phyloP scores from a whole-genome alignment of 2,797 vertebrate genomes.

The Botia kubotai region DNA sequence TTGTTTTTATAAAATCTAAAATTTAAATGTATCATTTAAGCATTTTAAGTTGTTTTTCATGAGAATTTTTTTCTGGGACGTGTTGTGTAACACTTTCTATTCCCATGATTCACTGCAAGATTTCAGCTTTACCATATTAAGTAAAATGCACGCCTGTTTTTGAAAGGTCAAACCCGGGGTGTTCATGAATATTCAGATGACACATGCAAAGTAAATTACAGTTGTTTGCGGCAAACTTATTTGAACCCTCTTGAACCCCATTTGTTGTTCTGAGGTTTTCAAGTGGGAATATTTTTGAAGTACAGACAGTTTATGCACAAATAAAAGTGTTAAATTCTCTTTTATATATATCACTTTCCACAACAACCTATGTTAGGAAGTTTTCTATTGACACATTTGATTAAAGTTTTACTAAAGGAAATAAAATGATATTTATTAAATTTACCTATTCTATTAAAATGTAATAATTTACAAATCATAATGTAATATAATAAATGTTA shows the following conservation, averaged over 20 bases:
- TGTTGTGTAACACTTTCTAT: slow-evolving; percentile 15
- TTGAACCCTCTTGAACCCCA: slow-evolving; percentile 60
- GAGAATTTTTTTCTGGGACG: slow-evolving; percentile 3
- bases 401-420: neutral
- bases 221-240: slow-evolving; percentile 59
- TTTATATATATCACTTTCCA: slow-evolving; percentile 32
- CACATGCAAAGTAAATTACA: slow-evolving; percentile 56
- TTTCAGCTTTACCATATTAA: slow-evolving; percentile 42
- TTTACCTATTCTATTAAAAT: no score
- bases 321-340: slow-evolving; percentile 38
- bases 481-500: no score
- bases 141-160: slow-evolving; percentile 51
- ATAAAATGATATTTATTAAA: neutral
- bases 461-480: no score
- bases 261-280: slow-evolving; percentile 57
- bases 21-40: slow-evolving; percentile 5
- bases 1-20: slow-evolving; percentile 10
- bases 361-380: neutral
- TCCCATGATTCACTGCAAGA: slow-evolving; percentile 29
- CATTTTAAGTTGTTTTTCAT: neutral
- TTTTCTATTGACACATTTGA: neutral
- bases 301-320: slow-evolving; percentile 46
- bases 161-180: slow-evolving; percentile 58
- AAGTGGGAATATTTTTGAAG: slow-evolving; percentile 56
- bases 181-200: slow-evolving; percentile 65